phyloP scores from a whole-genome alignment of 2,797 vertebrate species.

The Crotalus adamanteus region DNA sequence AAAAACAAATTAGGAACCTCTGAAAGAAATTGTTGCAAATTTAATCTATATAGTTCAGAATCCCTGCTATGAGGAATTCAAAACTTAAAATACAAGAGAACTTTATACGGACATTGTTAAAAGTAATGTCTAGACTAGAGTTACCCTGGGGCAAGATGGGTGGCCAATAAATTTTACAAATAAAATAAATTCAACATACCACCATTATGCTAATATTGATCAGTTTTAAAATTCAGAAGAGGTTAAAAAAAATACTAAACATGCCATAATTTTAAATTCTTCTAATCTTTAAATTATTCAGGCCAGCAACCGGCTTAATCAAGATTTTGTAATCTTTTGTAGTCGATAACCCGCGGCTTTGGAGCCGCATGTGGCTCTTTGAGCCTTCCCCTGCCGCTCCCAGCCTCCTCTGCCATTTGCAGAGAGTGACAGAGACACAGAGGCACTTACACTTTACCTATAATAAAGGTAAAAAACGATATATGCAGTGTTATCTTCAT shows the following conservation, averaged over 20 bases:
- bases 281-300: background rate
- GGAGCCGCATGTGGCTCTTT: too few relatives aligned
- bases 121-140: background rate
- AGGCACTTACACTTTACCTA: too few relatives aligned
- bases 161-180: too few relatives aligned
- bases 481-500: too few relatives aligned
- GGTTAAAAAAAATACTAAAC: background rate
- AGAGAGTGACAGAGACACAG: too few relatives aligned
- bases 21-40: background rate
- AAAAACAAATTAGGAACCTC: background rate
- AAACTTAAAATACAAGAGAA: background rate
- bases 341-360: too few relatives aligned
- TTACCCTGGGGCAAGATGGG: too few relatives aligned
- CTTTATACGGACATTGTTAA: background rate
- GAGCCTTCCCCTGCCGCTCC: too few relatives aligned
- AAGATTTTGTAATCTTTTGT: background rate
- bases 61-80: background rate
- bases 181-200: background rate
- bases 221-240: background rate
- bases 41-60: background rate
- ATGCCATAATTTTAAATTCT: background rate
- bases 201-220: background rate
- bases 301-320: background rate
- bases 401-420: too few relatives aligned
- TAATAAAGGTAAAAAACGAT: too few relatives aligned